Base-by-base conservation (phyloP, 2,888 invertebrate genomes). In the Dorcus hopei region DNA sequence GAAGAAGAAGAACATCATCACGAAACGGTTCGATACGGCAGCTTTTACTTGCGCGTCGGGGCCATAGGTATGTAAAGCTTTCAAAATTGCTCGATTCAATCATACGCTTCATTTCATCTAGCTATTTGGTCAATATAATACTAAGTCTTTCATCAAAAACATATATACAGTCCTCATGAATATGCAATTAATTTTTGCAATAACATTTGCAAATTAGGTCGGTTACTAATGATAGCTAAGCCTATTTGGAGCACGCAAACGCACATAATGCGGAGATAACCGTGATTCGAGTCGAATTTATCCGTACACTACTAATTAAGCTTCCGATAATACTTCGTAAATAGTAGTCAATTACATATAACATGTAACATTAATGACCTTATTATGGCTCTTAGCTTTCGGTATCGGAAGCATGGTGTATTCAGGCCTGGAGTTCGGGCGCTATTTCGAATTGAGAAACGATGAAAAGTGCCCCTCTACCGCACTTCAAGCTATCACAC, bases 371-470 rank as follows among this genome's bases (percentile, higher is more conserved):
- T 87, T 38, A 86, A 88, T 33, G 26, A 3, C 26, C 26, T 33
- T 33, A 33, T 33, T 33, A 6, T 7, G 26, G 26, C 26, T 7
- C 88, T 87, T 77, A 89, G 97, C 93, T 7, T 97, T 97, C 77
- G 97, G 97, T n/a, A 93, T 96, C 70, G 96, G 96, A 33, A 94
- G 94, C 68, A 95, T 97, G 95, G 96, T 97, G 65, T 95, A 96
- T 79, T 95, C 94, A 3, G 95, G 95, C 0, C 80, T 97, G 65
- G 94, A 95, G 79, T 95, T 97, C 72, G 95, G 95, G 0, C 92
- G 94, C 76, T 95, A 94, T 77, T 95, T 97, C 79, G 96, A 97
- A 79, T 79, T 93, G 65, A 91, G 94, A 75, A 84, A 89, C 58
- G 90, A 94, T 76, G 86, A 57, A 85, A 87, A 56, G 76, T 90